These are phyloP conservation scores for Herminia tarsipennalis DNA, from an alignment of 2,888 invertebrate species.

Conservation along the genomic window DNA sequence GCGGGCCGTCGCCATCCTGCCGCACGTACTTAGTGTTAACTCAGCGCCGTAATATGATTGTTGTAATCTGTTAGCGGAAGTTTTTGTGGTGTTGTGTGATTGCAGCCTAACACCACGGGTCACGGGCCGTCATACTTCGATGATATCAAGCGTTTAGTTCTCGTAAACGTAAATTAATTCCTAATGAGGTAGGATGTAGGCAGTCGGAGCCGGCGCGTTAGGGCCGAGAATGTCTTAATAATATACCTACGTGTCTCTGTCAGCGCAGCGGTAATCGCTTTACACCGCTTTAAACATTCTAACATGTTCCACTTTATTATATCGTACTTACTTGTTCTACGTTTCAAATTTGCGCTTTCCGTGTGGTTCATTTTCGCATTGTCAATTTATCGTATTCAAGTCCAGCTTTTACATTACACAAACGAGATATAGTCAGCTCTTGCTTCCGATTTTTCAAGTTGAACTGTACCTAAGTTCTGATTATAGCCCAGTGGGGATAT, in stretches of 20 bases:
- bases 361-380: too few species aligned
- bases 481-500: too few species aligned
- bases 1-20: slow-evolving; percentile 16
- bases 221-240: slow-evolving; percentile 55
- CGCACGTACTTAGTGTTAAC: slow-evolving; percentile 67
- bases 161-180: slow-evolving; percentile 71
- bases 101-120: slow-evolving; percentile 40
- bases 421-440: too few species aligned
- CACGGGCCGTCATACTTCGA: slow-evolving; percentile 39
- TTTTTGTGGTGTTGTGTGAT: slow-evolving; percentile 42
- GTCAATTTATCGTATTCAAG: too few species aligned
- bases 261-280: slow-evolving; percentile 40
- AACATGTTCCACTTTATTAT: too few species aligned
- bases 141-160: slow-evolving; percentile 43
- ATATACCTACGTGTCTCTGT: slow-evolving; percentile 34
- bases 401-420: too few species aligned
- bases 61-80: slow-evolving; percentile 57
- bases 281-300: slow-evolving; percentile 1
- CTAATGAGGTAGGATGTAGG: slow-evolving; percentile 57
- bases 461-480: too few species aligned
- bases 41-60: slow-evolving; percentile 65
- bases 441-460: too few species aligned
- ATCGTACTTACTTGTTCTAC: too few species aligned
- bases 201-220: slow-evolving; percentile 49
- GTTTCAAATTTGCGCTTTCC: too few species aligned